Evolutionary conservation across 1,140 invertebrate genomes (phyloP).

Genomic region (Telenomus remus): DNA sequence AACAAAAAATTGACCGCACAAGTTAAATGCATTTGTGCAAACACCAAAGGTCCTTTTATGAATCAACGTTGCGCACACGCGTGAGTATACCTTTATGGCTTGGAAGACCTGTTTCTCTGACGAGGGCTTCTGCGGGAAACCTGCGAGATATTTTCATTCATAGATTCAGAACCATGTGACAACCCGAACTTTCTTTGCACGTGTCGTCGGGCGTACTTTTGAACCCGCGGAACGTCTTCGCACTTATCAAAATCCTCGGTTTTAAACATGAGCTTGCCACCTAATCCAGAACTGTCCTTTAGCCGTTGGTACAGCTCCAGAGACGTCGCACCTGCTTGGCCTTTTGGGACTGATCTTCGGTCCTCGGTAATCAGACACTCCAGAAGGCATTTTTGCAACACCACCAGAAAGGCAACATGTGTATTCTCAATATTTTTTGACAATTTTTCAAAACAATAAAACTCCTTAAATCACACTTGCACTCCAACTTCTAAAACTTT

Average conservation of each 20-base stretch:
- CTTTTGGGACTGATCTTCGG: slow-evolving; percentile 44
- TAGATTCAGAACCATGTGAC: slow-evolving; percentile 68
- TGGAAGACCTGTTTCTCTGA: slow-evolving; percentile 69
- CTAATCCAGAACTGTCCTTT: slow-evolving; percentile 34
- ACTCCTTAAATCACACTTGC: too few relatives aligned
- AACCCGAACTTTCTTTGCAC: slow-evolving; percentile 63
- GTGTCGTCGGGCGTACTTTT: slow-evolving; percentile 51
- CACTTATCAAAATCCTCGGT: too few relatives aligned
- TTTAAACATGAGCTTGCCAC: slow-evolving; percentile 10
- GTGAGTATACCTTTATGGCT: slow-evolving; percentile 72
- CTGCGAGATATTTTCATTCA: slow-evolving; percentile 73
- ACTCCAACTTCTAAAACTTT: too few relatives aligned
- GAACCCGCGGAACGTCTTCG: neutral
- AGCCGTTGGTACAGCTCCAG: slow-evolving; percentile 16
- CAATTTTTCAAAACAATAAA: neutral
- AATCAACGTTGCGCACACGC: slow-evolving; percentile 66
- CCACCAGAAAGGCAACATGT: neutral
- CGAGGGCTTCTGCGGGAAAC: slow-evolving; percentile 72
- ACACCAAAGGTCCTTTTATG: slow-evolving; percentile 62
- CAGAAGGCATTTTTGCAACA: slow-evolving; percentile 34
- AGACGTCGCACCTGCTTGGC: slow-evolving; percentile 43
- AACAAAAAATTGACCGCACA: too few relatives aligned
- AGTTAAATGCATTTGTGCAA: too few relatives aligned
- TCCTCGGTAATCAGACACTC: slow-evolving; percentile 49
- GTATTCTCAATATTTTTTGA: neutral